phyloP scores from a whole-genome alignment of 2,113 vertebrate genomes.

The Brachyhypopomus gauderio region DNA sequence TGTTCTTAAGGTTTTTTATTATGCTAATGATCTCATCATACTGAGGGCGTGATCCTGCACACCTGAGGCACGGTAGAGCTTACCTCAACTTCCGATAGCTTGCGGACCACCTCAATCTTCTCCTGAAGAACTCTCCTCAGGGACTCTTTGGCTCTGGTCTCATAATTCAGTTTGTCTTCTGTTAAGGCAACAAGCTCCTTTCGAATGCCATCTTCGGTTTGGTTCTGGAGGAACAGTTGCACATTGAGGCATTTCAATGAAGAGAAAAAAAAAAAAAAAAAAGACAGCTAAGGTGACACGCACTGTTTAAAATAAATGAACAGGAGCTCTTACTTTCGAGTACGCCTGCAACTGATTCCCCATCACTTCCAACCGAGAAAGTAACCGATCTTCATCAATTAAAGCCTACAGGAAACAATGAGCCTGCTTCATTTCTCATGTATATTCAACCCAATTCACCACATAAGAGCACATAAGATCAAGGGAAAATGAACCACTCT shows the following conservation, averaged over 20 bases:
- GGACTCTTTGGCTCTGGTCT: conserved; percentile 98
- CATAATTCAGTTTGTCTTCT: conserved; percentile 98
- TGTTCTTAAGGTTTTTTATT: no score
- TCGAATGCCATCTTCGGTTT: conserved; percentile 94
- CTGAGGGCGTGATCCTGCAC: no score
- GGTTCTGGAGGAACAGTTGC: conserved; percentile 76
- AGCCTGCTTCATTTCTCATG: not conserved
- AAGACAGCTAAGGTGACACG: not conserved
- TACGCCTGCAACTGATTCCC: conserved; percentile 96
- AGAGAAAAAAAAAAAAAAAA: no score
- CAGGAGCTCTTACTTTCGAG: conserved; percentile 83
- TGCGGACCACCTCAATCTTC: conserved; percentile 98
- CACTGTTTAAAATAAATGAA: not conserved
- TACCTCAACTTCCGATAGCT: conserved; percentile 98
- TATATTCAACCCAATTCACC: not conserved
- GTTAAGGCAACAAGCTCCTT: conserved; percentile 95
- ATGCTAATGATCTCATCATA: no score
- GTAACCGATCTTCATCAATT: conserved; percentile 98
- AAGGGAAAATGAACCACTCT: not conserved
- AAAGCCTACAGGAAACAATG: conserved; percentile 80
- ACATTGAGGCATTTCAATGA: not conserved
- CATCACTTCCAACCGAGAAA: conserved; percentile 98
- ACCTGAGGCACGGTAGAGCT: not conserved
- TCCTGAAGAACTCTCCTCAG: conserved; percentile 98
- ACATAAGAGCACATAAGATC: not conserved